A percentile compares a stretch with the other conserved stretches of the same genome.
phyloP scores from a whole-genome alignment of 1,140 invertebrate genomes.

The Probaryconus sp. region DNA sequence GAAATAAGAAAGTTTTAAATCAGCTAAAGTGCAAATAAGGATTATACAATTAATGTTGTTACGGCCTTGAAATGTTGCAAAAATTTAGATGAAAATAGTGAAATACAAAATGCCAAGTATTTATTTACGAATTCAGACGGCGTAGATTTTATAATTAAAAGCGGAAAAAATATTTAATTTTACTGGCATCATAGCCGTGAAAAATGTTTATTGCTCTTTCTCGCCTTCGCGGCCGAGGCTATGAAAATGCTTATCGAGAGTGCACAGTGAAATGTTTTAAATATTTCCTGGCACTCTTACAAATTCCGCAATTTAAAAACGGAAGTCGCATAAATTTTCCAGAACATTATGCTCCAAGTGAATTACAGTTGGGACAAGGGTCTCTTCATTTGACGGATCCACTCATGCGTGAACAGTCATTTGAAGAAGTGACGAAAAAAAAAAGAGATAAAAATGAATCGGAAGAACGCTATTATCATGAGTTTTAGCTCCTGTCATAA shows the following conservation, averaged over 20 bases:
- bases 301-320: conserved; percentile 57
- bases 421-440: conserved; percentile 26
- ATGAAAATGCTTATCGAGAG: conserved; percentile 54
- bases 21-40: too few species aligned
- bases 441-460: conserved; percentile 2
- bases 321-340: conserved; percentile 53
- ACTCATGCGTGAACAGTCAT: conserved; percentile 23
- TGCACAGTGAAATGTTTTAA: conserved; percentile 53
- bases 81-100: too few species aligned
- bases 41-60: too few species aligned
- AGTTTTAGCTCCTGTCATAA: conserved; percentile 8
- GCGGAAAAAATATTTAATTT: conserved; percentile 46
- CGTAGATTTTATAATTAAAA: conserved; percentile 36
- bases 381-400: conserved; percentile 39
- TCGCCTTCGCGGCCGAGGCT: conserved; percentile 30
- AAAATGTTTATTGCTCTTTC: conserved; percentile 47
- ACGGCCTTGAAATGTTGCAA: too few species aligned
- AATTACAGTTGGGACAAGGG: conserved; percentile 33
- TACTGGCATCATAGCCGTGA: conserved; percentile 6
- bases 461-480: conserved; percentile 12
- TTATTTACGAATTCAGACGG: too few species aligned
- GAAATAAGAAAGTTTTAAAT: too few species aligned
- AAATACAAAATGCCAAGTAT: too few species aligned
- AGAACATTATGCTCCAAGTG: conserved; percentile 53
- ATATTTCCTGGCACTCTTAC: conserved; percentile 58